phyloP scores from a whole-genome alignment of 1,140 invertebrate genomes.

The Megalopta genalis region DNA sequence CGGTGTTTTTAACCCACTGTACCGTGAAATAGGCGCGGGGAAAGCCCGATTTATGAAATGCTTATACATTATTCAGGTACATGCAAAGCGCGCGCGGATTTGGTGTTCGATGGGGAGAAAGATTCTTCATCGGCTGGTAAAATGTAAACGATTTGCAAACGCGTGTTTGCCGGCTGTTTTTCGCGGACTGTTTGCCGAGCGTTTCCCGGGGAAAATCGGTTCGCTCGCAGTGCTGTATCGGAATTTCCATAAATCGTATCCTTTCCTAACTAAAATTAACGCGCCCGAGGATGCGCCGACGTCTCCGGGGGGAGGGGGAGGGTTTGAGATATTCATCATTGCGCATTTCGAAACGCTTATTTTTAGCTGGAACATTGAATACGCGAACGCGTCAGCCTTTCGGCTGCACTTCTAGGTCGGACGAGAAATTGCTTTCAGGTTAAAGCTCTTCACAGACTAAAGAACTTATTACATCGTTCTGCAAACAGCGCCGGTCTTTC shows the following conservation, averaged over 20 bases:
- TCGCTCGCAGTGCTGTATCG: not conserved
- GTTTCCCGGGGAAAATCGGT: too few species aligned
- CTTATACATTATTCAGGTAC: constrained; percentile 47
- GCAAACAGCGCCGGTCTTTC: constrained; percentile 22
- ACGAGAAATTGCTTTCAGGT: constrained; percentile 35
- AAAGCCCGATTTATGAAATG: not conserved
- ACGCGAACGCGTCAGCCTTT: not conserved
- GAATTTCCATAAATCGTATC: not conserved
- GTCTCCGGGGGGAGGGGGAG: not conserved
- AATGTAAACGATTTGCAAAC: not conserved
- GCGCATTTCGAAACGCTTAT: constrained; percentile 3
- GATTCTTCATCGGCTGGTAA: not conserved
- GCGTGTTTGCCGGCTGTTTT: not conserved
- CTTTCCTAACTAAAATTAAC: not conserved
- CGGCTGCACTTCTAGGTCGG: constrained; percentile 25
- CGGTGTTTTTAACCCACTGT: not conserved
- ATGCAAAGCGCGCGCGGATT: constrained; percentile 4
- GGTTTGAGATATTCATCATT: not conserved
- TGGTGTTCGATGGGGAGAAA: not conserved
- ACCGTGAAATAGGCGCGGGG: not conserved
- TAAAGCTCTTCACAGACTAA: constrained; percentile 16
- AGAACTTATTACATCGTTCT: constrained; percentile 37
- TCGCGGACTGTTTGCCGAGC: not conserved
- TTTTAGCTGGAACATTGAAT: not conserved
- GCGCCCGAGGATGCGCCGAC: not conserved